Percentiles rank a stretch among this genome's conserved stretches.
These are phyloP conservation scores for Dromas ardeola DNA, from an alignment of 2,113 vertebrate species.

Conservation along the genomic window DNA sequence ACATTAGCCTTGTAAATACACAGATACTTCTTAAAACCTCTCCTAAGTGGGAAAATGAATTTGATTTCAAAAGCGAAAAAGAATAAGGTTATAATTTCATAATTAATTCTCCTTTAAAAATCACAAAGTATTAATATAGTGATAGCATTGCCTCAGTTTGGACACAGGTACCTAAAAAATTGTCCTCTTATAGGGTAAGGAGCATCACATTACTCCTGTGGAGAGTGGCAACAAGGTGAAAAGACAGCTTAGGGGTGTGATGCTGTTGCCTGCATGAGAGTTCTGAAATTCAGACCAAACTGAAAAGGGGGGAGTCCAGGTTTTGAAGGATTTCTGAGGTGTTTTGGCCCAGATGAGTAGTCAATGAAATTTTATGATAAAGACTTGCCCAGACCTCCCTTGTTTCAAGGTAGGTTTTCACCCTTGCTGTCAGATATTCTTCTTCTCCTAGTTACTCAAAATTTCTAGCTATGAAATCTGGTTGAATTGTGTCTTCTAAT, in stretches of 20 bases:
- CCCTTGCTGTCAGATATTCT: background rate
- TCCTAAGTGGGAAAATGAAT: background rate
- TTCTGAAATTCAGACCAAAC: background rate
- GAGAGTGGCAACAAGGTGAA: background rate
- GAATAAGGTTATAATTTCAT: background rate
- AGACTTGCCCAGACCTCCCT: background rate
- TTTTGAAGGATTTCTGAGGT: background rate
- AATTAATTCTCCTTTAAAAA: background rate
- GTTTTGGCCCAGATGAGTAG: background rate
- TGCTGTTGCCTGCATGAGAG: background rate
- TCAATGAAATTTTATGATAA: background rate
- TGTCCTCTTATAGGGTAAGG: background rate
- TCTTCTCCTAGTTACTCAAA: background rate
- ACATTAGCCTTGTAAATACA: background rate
- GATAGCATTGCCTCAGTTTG: background rate
- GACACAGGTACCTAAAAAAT: background rate
- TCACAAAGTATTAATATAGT: background rate
- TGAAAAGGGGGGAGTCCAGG: background rate
- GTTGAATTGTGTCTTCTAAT: background rate
- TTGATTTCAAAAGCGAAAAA: background rate
- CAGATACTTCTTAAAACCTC: background rate
- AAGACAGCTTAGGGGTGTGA: background rate
- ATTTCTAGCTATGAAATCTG: background rate
- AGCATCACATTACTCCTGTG: background rate
- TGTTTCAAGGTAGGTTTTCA: background rate